Conservation (phyloP, 2,888 invertebrate genomes). For the Xylophagus ater region DNA sequence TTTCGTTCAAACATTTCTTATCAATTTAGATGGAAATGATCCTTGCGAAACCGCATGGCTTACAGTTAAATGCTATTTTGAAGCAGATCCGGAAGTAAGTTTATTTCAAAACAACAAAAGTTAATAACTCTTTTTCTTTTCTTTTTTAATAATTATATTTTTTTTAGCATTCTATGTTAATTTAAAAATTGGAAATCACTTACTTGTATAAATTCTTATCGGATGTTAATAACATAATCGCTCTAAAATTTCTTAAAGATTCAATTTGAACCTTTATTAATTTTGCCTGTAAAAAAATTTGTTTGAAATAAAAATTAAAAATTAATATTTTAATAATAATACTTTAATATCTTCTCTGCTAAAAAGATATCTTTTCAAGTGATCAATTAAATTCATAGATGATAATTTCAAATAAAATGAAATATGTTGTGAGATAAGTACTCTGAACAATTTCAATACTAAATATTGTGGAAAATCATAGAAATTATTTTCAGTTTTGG, state of each 20-base stretch:
- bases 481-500: constrained; percentile 28
- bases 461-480: constrained; percentile 55
- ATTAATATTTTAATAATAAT: constrained; percentile 1
- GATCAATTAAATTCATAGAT: constrained; percentile 25
- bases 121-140: not conserved
- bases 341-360: constrained; percentile 32
- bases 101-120: not conserved
- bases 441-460: constrained; percentile 61
- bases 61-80: constrained; percentile 30
- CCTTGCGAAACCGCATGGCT: constrained; percentile 32
- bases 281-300: constrained; percentile 25
- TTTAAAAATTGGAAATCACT: constrained; percentile 18
- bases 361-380: constrained; percentile 30
- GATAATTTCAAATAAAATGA: constrained; percentile 27
- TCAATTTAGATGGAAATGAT: constrained; percentile 29
- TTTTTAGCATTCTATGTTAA: constrained; percentile 17
- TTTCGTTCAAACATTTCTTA: not conserved
- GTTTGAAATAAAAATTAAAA: not conserved
- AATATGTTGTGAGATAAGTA: constrained; percentile 50
- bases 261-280: constrained; percentile 49
- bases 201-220: constrained; percentile 31
- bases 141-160: not conserved
- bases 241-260: constrained; percentile 34
- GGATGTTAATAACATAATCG: constrained; percentile 27
- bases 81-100: constrained; percentile 24